phyloP scores from a whole-genome alignment of 2,113 vertebrate genomes.

The Kryptolebias marmoratus region DNA sequence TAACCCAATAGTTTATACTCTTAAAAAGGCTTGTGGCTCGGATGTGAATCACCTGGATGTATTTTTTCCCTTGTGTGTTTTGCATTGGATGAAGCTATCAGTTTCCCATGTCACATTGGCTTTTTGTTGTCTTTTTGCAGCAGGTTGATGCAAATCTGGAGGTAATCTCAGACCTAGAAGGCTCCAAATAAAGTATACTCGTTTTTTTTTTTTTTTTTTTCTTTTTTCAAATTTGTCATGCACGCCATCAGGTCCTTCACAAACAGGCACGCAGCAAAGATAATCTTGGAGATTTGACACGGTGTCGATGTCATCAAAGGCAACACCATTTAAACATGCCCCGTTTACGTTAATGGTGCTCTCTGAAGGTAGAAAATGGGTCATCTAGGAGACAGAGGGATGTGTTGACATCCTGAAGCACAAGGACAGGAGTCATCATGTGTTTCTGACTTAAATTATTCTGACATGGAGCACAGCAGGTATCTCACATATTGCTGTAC shows the following conservation, averaged over 20 bases:
- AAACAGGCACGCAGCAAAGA: constrained; percentile 53
- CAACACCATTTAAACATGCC: constrained; percentile 71
- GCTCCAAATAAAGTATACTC: no score
- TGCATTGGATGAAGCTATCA: constrained; percentile 1
- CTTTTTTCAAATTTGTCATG: constrained; percentile 49
- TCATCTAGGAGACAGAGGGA: constrained; percentile 36
- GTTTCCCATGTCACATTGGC: constrained; percentile 27
- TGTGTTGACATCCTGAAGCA: constrained; percentile 58
- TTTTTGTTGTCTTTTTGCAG: constrained; percentile 19
- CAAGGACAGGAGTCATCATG: constrained; percentile 39
- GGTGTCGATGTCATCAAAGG: constrained; percentile 53
- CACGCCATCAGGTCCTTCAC: constrained; percentile 46
- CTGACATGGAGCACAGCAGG: constrained; percentile 37
- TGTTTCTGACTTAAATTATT: constrained; percentile 37
- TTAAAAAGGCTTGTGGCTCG: background rate
- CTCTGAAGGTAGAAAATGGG: constrained; percentile 56
- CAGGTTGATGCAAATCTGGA: no score
- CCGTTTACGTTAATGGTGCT: constrained; percentile 66
- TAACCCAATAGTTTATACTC: background rate
- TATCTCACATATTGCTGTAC: constrained; percentile 24
- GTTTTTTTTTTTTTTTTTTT: constrained; percentile 33
- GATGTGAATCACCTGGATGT: background rate
- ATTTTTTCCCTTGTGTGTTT: background rate
- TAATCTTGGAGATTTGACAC: constrained; percentile 67
- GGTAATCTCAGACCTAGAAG: no score